Evolutionary conservation across 1,140 invertebrate genomes (phyloP), one percentile per base, ranked within the genome.

Genomic region (Diorhabda carinulata): DNA sequence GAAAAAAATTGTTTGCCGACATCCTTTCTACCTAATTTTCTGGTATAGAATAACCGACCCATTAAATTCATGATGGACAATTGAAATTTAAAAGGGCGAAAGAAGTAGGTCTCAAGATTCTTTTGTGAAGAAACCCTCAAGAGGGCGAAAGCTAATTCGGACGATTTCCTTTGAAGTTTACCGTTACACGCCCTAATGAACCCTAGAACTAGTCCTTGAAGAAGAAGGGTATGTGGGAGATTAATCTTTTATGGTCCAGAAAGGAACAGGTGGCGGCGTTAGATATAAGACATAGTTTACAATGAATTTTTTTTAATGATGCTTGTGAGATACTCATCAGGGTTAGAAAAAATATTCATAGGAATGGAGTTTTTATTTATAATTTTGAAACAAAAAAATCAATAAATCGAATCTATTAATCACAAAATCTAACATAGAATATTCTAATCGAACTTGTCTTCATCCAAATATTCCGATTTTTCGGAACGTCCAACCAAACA

Each of bases 151-250:
- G 58, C 47, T 52, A 52, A 52, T 52, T 52, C 47, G 47, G 47
- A 41, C 58, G 3, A 59, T 59, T 62, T 44, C 61, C 43, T 62
- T 62, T 43, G 61, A 62, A 43, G 61, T 43, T 62, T 62, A 62
- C 61, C 61, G 61, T 62, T 62, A 62, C 61, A 62, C 61, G 61
- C 61, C 61, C 61, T 62, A 62, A 62, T 62, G 61, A 62, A 62
- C 43, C 61, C 61, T 44, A 8, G 43, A 62, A 62, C 61, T 43
- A 62, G 61, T 43, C 61, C 61, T 62, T 62, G 61, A 62, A 62
- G 42, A 25, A 41, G 25, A 62, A 44, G 9, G 43, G 41, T 61
- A 43, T 43, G 43, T n/a, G 10, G 61, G 44, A 43, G 42, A 62
- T 43, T 62, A 44, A 62, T 62, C 61, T 62, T 62, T 44, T 62